Percentiles rank a stretch among this genome's conserved stretches.
Conservation (phyloP, 1,140 invertebrate species). For the Manduca sexta region DNA sequence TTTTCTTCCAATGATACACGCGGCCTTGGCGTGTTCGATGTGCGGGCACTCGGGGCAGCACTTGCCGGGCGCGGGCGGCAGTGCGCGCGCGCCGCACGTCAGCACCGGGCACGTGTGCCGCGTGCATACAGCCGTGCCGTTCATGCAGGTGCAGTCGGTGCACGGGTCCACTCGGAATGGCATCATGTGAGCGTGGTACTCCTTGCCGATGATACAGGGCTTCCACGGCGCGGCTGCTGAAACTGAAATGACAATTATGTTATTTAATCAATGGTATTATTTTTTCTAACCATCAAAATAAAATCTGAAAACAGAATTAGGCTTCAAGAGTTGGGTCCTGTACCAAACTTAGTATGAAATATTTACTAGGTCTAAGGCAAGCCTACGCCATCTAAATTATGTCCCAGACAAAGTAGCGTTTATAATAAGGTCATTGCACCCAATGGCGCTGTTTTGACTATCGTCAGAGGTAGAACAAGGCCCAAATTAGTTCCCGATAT, state of each 20-base stretch:
- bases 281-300: too few relatives aligned
- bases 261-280: too few relatives aligned
- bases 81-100: constrained; percentile 81
- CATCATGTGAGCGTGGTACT: constrained; percentile 75
- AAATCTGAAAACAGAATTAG: too few relatives aligned
- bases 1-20: constrained; percentile 77
- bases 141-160: constrained; percentile 86
- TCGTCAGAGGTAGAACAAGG: too few relatives aligned
- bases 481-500: too few relatives aligned
- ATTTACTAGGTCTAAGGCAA: too few relatives aligned
- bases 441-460: too few relatives aligned
- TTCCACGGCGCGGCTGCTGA: constrained; percentile 72
- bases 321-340: too few relatives aligned
- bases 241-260: constrained; percentile 26
- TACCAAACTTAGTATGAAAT: too few relatives aligned
- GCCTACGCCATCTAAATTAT: too few relatives aligned
- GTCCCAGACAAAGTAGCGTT: too few relatives aligned
- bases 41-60: constrained; percentile 86
- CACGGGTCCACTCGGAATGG: constrained; percentile 83
- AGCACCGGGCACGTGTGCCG: constrained; percentile 87
- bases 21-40: constrained; percentile 76
- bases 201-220: constrained; percentile 81
- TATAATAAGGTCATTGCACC: too few relatives aligned
- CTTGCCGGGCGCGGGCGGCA: constrained; percentile 76
- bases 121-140: constrained; percentile 84